Evolutionary conservation across 2,113 vertebrate species (phyloP), one percentile per base, ranked within the genome.

Genomic region (Baryphthengus martii): DNA sequence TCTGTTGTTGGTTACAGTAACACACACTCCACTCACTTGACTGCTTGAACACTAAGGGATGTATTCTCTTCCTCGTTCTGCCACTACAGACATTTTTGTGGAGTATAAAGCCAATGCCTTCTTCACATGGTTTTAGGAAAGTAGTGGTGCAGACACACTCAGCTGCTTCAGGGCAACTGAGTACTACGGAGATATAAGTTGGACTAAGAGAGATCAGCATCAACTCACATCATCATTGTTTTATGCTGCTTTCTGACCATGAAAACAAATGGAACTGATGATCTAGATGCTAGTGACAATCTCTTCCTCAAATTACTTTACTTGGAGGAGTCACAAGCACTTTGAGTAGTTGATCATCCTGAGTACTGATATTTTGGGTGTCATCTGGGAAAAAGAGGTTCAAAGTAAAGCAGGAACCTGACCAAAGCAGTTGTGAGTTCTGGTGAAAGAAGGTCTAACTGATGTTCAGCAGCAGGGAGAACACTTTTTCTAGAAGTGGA

Each of bases 1-100:
- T n/a, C 72, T 59, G 77, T 90, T 96, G 94, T 92, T 94, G 29
- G 21, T 44, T 73, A 37, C 29, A 73, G 53, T 55, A 88, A 96
- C 85, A 93, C 91, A 83, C 14, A 3, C 5, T 28, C 71, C 62
- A 83, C 96, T 96, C 93, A 95, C 47, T 94, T 17, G 62, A 9
- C 67, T 80, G 62, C 67, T 88, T 0, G 0, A 80, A 71, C 76
- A 75, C 42, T 81, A 47, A 89, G 42, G 55, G 68, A 31, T 0
- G 0, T 80, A 81, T 95, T 95, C 55, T 93, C 23, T 53, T 66
- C 29, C 37, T 37, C 33, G 4, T 52, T 90, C 92, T 77, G 13
- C 18, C 0, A 8, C 83, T 84, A 67, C 2, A 2, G 50, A 68
- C 49, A 52, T 59, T 90, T 97, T 90, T 78, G 65, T 31, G n/a